Evolutionary conservation across 2,888 invertebrate genomes (phyloP).

Genomic region (Dorcus hopei): DNA sequence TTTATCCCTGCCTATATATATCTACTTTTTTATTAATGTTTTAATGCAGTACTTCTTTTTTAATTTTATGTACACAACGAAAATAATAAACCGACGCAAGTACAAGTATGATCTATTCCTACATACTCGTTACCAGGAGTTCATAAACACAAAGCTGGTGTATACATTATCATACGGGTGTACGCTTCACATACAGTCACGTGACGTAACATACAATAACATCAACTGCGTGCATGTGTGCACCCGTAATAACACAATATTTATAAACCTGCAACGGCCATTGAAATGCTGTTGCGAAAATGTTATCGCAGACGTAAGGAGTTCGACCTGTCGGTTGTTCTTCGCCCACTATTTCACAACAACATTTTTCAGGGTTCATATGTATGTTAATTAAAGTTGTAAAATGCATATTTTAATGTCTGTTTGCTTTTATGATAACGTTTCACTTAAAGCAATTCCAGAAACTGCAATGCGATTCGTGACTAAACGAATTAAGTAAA

Average conservation of each 20-base stretch:
- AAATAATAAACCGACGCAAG: slow-evolving; percentile 10
- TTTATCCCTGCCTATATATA: neutral
- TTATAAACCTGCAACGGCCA: slow-evolving; percentile 23
- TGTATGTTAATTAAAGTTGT: slow-evolving; percentile 1
- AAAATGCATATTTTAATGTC: neutral
- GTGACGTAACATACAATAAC: slow-evolving; percentile 21
- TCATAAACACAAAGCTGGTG: slow-evolving; percentile 28
- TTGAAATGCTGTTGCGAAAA: neutral
- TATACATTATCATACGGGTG: slow-evolving; percentile 14
- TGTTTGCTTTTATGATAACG: neutral
- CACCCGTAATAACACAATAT: slow-evolving; percentile 18
- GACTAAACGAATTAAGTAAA: no score
- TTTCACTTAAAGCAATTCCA: neutral
- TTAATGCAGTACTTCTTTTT: neutral
- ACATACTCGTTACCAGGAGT: slow-evolving; percentile 45
- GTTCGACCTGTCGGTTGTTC: neutral
- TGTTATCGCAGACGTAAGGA: neutral
- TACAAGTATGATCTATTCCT: slow-evolving; percentile 47
- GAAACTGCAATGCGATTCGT: no score
- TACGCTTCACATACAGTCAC: slow-evolving; percentile 24
- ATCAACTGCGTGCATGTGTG: slow-evolving; percentile 12
- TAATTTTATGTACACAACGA: neutral
- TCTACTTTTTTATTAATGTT: neutral
- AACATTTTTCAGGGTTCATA: neutral
- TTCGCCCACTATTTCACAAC: neutral